Evolutionary conservation across 2,797 vertebrate genomes (phyloP).

Genomic region (Pteronotus mesoamericanus): DNA sequence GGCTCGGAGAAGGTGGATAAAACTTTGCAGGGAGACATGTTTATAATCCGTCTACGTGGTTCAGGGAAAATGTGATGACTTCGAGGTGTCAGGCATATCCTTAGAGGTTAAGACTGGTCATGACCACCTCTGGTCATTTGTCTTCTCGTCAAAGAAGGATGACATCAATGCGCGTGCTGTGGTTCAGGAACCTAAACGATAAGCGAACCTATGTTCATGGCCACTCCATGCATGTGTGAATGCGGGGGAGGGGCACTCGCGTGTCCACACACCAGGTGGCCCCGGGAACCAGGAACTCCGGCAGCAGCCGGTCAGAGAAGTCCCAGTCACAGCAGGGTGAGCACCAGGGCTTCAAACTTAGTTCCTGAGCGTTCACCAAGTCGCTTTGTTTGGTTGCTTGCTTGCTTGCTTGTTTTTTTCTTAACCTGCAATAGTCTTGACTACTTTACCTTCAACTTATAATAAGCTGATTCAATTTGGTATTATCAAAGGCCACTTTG

Average conservation of each 20-base stretch:
- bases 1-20: not conserved
- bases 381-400: not conserved
- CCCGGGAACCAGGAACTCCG: not conserved
- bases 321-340: not conserved
- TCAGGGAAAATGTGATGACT: not conserved
- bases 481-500: not conserved
- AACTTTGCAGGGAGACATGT: not conserved
- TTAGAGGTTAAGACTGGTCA: not conserved
- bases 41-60: not conserved
- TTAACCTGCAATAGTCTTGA: not conserved
- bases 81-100: not conserved
- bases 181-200: not conserved
- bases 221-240: fast-evolving
- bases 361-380: not conserved
- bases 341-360: not conserved
- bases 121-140: fast-evolving
- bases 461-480: not conserved
- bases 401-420: not conserved
- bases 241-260: not conserved
- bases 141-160: not conserved
- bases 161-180: not conserved
- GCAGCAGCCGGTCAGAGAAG: not conserved
- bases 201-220: fast-evolving
- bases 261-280: not conserved
- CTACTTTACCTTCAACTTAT: not conserved